Conservation (phyloP, 2,888 invertebrate genomes). For the Xestobium rufovillosum region DNA sequence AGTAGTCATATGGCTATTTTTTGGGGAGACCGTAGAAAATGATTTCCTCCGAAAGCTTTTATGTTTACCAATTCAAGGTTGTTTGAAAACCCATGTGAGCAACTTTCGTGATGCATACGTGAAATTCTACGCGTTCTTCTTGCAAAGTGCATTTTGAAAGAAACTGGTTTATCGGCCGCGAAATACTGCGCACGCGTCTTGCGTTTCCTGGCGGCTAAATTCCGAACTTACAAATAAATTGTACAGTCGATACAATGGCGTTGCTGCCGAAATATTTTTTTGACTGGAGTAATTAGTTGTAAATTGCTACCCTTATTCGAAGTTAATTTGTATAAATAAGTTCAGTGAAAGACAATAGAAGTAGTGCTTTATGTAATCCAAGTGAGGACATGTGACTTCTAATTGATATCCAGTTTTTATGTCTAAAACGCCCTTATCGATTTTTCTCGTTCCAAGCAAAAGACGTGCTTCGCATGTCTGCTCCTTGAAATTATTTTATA, state of each 20-base stretch:
- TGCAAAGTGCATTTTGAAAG: slow-evolving; percentile 16
- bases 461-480: slow-evolving; percentile 35
- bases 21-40: too few relatives aligned
- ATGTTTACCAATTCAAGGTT: too few relatives aligned
- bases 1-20: background rate
- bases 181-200: slow-evolving; percentile 27
- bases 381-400: too few relatives aligned
- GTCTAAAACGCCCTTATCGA: slow-evolving; percentile 45
- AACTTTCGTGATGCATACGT: too few relatives aligned
- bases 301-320: too few relatives aligned
- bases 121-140: slow-evolving; percentile 2
- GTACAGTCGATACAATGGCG: slow-evolving; percentile 45
- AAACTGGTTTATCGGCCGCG: slow-evolving; percentile 2
- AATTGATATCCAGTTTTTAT: too few relatives aligned
- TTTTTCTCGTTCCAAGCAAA: slow-evolving; percentile 40
- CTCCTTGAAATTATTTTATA: slow-evolving; percentile 19
- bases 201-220: slow-evolving; percentile 34
- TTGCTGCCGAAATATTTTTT: slow-evolving; percentile 37
- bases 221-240: slow-evolving; percentile 36
- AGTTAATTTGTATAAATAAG: too few relatives aligned
- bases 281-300: slow-evolving; percentile 20
- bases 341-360: too few relatives aligned
- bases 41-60: too few relatives aligned
- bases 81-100: too few relatives aligned
- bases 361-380: too few relatives aligned